A percentile compares a stretch with the other conserved stretches of the same genome.
These are phyloP conservation scores for Mesochorus sp. DNA, from an alignment of 2,888 invertebrate genomes.

Conservation along the genomic window DNA sequence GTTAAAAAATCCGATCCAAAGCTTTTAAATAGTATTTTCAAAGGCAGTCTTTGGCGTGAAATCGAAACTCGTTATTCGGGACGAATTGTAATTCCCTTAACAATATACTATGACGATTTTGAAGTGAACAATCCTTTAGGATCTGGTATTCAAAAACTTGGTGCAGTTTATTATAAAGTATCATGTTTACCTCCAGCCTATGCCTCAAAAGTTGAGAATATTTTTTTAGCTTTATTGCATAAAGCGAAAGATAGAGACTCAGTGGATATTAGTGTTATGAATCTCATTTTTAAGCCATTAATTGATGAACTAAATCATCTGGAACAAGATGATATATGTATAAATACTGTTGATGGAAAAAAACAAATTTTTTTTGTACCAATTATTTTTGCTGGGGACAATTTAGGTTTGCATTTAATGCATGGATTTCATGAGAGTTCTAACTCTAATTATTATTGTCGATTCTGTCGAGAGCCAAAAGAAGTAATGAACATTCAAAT, in stretches of 20 bases:
- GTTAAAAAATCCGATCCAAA: no score
- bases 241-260: slow-evolving; percentile 42
- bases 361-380: slow-evolving; percentile 53
- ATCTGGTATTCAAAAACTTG: slow-evolving; percentile 59
- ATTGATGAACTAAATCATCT: slow-evolving; percentile 50
- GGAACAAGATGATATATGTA: slow-evolving; percentile 48
- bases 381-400: slow-evolving; percentile 56
- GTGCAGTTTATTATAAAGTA: slow-evolving; percentile 58
- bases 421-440: slow-evolving; percentile 61
- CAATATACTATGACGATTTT: slow-evolving; percentile 63
- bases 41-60: no score
- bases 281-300: slow-evolving; percentile 38
- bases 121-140: slow-evolving; percentile 64
- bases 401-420: slow-evolving; percentile 59
- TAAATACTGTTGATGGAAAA: slow-evolving; percentile 7
- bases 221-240: slow-evolving; percentile 57
- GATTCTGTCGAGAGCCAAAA: slow-evolving; percentile 18
- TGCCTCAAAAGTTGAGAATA: slow-evolving; percentile 59
- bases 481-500: not conserved
- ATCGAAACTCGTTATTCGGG: no score
- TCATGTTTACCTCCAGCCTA: slow-evolving; percentile 56
- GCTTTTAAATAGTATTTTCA: no score
- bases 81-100: slow-evolving; percentile 58
- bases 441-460: slow-evolving; percentile 51
- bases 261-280: slow-evolving; percentile 49